Evolutionary conservation across 2,888 invertebrate genomes (phyloP), one percentile per base, ranked within the genome.

Genomic region (Drosophila setosimentum): DNA sequence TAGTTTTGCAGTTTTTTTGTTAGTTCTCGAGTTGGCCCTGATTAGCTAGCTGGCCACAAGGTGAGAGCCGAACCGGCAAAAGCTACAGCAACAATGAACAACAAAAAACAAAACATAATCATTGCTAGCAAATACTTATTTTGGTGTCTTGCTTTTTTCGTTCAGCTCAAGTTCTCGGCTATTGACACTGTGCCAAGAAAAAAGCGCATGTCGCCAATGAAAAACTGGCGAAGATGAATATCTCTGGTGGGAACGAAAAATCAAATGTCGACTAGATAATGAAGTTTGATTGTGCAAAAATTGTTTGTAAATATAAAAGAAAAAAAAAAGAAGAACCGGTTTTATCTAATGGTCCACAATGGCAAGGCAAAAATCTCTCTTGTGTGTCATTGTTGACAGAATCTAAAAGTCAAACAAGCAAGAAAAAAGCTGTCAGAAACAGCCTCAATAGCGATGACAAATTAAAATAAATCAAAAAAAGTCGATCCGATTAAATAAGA

Each of bases 81-180:
- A 62, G n/a, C 35, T 11, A 27, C 42, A 59, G 21, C 45, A 33
- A 16, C 24, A 27, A n/a, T 33, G 13, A 48, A 45, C 54, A 63
- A 55, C 27, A 40, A 40, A 45, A 62, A 50, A 11, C 32, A 18
- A 29, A 32, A 42, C 57, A 76, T 55, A 72, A 51, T 79, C 80
- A 72, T 80, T 80, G 71, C 71, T 29, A 37, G 64, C 69, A 65
- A 63, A 80, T 30, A 62, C 71, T 58, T 68, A 68, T 71, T 78
- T 76, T 55, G 71, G 70, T 35, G 30, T 71, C 59, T 63, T n/a
- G 53, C 49, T 33, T 67, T 58, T 55, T 54, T 51, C 65, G 68
- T 69, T 68, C 67, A 37, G 70, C 65, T 68, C 79, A 83, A 84
- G 83, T 87, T 87, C 85, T 83, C 64, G 85, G 83, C 76, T 79